Percentiles rank a stretch among this genome's conserved stretches.
phyloP scores from a whole-genome alignment of 2,797 vertebrate species.

The Synanceia verrucosa region DNA sequence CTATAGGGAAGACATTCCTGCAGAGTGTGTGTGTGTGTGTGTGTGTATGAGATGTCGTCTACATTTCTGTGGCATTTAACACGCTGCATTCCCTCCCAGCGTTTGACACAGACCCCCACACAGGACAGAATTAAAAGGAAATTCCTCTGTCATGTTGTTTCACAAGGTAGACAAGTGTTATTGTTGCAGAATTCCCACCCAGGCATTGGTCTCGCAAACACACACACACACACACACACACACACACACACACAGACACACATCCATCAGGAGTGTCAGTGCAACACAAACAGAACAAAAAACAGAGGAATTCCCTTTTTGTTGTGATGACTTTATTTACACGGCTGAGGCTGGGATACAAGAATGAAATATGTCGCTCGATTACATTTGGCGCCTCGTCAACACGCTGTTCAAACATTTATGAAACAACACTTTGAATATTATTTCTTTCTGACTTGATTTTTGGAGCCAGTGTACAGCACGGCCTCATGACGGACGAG shows the following conservation, averaged over 20 bases:
- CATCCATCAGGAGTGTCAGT: constrained; percentile 67
- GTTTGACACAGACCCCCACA: constrained; percentile 43
- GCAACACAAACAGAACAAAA: constrained; percentile 62
- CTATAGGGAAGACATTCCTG: constrained; percentile 71
- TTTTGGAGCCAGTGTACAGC: constrained; percentile 25
- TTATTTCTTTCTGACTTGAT: constrained; percentile 53
- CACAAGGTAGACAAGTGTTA: constrained; percentile 61
- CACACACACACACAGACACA: constrained; percentile 20
- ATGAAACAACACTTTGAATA: constrained; percentile 51
- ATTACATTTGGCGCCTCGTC: constrained; percentile 45
- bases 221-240: constrained; percentile 5
- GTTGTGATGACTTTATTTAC: constrained; percentile 75
- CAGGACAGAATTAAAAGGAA: constrained; percentile 64
- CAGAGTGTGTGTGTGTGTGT: constrained; percentile 50
- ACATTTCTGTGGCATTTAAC: constrained; percentile 36
- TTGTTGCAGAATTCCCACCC: constrained; percentile 75
- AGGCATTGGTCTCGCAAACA: constrained; percentile 36
- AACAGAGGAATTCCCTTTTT: constrained; percentile 61
- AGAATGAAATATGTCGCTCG: constrained; percentile 40
- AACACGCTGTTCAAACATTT: constrained; percentile 64
- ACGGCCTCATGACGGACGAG: constrained; percentile 17
- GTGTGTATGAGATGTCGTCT: constrained; percentile 33
- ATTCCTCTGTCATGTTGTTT: constrained; percentile 75
- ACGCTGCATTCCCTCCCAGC: constrained; percentile 48
- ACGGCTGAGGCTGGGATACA: constrained; percentile 28